Base-by-base conservation (phyloP, 2,113 vertebrate genomes). In the Caranx ignobilis region DNA sequence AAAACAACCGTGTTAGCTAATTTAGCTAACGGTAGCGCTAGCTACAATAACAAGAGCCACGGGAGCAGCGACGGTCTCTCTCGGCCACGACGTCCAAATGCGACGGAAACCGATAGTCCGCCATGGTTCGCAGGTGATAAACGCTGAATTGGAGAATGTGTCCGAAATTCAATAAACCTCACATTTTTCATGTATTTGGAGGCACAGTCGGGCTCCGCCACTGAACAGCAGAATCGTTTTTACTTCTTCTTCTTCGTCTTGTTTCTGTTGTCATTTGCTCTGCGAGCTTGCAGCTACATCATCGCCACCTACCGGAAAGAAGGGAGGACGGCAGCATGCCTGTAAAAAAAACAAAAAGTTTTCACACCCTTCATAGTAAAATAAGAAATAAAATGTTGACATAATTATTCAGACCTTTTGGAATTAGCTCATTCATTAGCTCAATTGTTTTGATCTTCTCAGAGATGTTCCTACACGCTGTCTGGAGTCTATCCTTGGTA, bases 11-110 rank as follows among this genome's bases (percentile, higher is more conserved):
- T 45, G 76, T 76, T 75, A 83, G 88, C 87, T 77, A 41, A 70
- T 18, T 11, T 11, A 57, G 85, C 85, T 81, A 61, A 85, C 18
- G 75, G 71, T 78, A 64, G 31, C 71, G 85, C 84, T 87, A 86
- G 89, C 86, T 91, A 81, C 88, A 89, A 88, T 77, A 87, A 90
- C 90, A 78, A 60, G 48, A 82, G 52, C 63, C 73, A 21, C 79
- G 72, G 26, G 60, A 73, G 82, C 37, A 2, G 50, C 55, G 39
- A 43, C 60, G 71, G 85, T 76, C 54, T 61, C 21, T 11, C 11
- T 60, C 52, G n/a, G 45, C 43, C 18, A 50, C 37, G 10, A 39
- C 26, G 55, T 64, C 62, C 57, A 0, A 1, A 26, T 79, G 52
- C 82, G 10, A 43, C n/a, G 11, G 19, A 37, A 8, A 56, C 50